These are phyloP conservation scores for Pleuronectes platessa DNA, from an alignment of 2,113 vertebrate genomes.

Conservation along the genomic window DNA sequence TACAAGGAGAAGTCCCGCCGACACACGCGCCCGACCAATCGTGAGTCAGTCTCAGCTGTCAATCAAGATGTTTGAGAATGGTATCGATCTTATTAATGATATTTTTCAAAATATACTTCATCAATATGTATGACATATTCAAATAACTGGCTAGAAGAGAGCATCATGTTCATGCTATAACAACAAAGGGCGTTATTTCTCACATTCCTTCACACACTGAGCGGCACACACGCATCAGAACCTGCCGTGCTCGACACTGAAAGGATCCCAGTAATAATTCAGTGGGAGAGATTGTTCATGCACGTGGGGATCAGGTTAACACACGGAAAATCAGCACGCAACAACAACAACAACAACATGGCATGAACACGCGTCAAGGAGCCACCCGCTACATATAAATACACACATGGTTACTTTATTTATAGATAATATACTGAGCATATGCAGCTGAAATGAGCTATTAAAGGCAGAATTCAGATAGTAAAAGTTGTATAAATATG, in stretches of 20 bases:
- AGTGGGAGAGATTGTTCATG: constrained; percentile 68
- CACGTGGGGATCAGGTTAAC: constrained; percentile 77
- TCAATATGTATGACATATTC: background rate
- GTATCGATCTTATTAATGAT: background rate
- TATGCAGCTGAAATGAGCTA: background rate
- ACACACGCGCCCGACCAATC: too few species aligned
- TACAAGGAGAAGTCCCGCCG: too few species aligned
- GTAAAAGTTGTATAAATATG: background rate
- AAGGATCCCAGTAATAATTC: constrained; percentile 68
- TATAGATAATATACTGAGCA: background rate
- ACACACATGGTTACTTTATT: background rate
- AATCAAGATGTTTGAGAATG: too few species aligned
- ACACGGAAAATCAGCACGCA: constrained; percentile 69
- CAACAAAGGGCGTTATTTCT: too few species aligned
- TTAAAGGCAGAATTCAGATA: background rate
- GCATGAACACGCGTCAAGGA: background rate
- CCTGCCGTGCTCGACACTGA: constrained; percentile 37
- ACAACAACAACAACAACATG: constrained; percentile 56
- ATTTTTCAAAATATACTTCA: background rate
- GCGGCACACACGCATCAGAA: background rate
- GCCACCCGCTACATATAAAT: background rate
- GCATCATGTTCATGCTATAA: too few species aligned
- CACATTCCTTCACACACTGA: too few species aligned
- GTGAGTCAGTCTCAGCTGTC: too few species aligned
- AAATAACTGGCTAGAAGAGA: background rate